phyloP scores from a whole-genome alignment of 2,113 vertebrate species.

The Notothenia coriiceps region DNA sequence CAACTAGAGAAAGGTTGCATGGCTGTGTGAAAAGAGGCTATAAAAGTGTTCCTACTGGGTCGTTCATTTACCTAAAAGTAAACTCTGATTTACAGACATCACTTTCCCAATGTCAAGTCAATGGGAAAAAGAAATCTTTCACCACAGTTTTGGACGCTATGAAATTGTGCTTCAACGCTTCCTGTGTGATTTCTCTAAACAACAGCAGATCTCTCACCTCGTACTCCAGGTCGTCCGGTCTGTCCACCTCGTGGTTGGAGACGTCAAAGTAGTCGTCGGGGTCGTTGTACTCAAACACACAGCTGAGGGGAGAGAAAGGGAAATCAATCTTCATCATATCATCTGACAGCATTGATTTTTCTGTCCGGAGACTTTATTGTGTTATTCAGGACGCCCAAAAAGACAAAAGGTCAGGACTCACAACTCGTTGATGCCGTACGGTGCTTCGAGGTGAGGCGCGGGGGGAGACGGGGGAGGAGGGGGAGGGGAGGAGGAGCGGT shows the following conservation, averaged over 20 bases:
- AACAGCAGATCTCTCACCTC: conserved; percentile 80
- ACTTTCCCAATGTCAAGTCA: too few relatives aligned
- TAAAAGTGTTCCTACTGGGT: too few relatives aligned
- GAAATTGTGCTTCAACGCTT: too few relatives aligned
- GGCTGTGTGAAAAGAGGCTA: too few relatives aligned
- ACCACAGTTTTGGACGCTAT: too few relatives aligned
- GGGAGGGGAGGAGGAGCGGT: conserved; percentile 28
- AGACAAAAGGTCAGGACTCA: conserved; percentile 14
- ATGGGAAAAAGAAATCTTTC: too few relatives aligned
- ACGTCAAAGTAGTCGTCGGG: conserved; percentile 87
- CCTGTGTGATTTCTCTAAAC: too few relatives aligned
- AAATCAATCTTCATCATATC: neutral
- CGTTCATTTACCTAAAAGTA: too few relatives aligned
- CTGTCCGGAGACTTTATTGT: too few relatives aligned
- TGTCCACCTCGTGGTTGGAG: conserved; percentile 85
- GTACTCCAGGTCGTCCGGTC: conserved; percentile 88
- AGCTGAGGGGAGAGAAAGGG: conserved; percentile 57
- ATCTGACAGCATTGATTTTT: neutral
- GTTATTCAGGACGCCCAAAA: neutral
- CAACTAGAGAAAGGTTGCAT: too few relatives aligned
- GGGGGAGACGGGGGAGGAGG: conserved; percentile 71
- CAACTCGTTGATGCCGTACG: conserved; percentile 71
- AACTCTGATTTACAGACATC: too few relatives aligned
- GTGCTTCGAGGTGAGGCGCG: conserved; percentile 79
- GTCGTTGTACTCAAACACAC: conserved; percentile 86